Evolutionary conservation across 2,797 vertebrate species (phyloP).

Genomic region (Manis pentadactyla): DNA sequence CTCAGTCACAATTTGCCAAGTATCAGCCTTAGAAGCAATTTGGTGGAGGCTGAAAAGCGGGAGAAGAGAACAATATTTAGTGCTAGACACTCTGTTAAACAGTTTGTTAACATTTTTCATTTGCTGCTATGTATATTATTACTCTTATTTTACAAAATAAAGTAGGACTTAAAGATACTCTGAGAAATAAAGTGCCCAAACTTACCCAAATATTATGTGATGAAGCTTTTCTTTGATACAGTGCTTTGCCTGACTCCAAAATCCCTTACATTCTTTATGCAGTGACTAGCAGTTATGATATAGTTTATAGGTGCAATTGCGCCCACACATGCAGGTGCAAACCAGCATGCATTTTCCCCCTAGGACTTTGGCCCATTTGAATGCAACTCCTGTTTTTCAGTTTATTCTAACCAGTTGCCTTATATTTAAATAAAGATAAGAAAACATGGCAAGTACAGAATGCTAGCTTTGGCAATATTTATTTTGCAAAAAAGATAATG

Average conservation of each 20-base stretch:
- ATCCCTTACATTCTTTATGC: background rate
- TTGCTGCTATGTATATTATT: background rate
- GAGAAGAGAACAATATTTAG: background rate
- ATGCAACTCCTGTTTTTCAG: background rate
- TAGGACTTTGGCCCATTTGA: background rate
- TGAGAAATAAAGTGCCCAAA: background rate
- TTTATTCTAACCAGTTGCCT: background rate
- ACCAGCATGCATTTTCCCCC: background rate
- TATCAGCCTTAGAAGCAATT: slow-evolving; percentile 49
- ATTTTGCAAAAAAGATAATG: slow-evolving; percentile 6
- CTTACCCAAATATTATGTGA: background rate
- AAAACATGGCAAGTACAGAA: slow-evolving; percentile 32
- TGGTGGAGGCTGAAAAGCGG: slow-evolving; percentile 28
- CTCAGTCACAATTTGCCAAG: slow-evolving; percentile 13
- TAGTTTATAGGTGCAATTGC: background rate
- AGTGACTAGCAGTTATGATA: background rate
- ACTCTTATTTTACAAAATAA: slow-evolving; percentile 52
- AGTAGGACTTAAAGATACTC: background rate
- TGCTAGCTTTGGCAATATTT: background rate
- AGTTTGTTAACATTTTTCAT: slow-evolving; percentile 34
- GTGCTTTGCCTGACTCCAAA: background rate
- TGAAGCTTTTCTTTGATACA: slow-evolving; percentile 2
- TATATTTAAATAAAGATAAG: slow-evolving; percentile 39
- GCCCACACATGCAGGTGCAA: background rate
- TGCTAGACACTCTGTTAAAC: slow-evolving; percentile 7